Evolutionary conservation across 2,797 vertebrate genomes (phyloP).

Genomic region (Manis pentadactyla): DNA sequence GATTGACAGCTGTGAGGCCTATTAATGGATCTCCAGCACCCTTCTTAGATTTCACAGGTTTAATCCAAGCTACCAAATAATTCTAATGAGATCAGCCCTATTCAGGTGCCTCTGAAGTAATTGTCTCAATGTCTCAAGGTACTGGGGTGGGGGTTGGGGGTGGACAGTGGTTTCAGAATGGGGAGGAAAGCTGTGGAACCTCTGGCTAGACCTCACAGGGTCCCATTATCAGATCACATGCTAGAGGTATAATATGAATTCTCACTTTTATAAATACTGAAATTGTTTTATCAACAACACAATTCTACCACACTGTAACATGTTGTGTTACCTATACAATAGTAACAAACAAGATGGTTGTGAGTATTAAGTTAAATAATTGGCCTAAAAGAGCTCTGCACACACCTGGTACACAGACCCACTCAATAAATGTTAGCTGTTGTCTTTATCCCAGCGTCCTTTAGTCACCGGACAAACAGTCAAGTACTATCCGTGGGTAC

Average conservation of each 20-base stretch:
- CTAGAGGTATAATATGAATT: neutral
- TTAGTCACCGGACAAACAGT: neutral
- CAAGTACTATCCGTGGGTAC: neutral
- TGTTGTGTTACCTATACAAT: neutral
- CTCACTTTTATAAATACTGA: neutral
- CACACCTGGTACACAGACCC: neutral
- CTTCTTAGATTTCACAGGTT: slow-evolving; percentile 63
- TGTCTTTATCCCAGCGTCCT: neutral
- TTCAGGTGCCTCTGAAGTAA: slow-evolving; percentile 15
- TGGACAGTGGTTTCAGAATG: fast-evolving
- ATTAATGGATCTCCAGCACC: slow-evolving; percentile 48
- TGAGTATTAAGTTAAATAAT: neutral
- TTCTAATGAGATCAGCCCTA: neutral
- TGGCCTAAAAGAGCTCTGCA: neutral
- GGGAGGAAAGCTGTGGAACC: neutral
- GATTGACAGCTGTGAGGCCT: slow-evolving; percentile 63
- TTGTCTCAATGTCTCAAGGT: neutral
- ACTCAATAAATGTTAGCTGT: neutral
- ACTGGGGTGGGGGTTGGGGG: fast-evolving
- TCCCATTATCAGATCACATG: neutral
- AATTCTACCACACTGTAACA: neutral
- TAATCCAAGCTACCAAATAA: slow-evolving; percentile 42
- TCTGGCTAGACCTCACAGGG: neutral
- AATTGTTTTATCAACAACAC: neutral
- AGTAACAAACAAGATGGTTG: neutral